Evolutionary conservation across 2,113 vertebrate species (phyloP).

Genomic region (Puma concolor): DNA sequence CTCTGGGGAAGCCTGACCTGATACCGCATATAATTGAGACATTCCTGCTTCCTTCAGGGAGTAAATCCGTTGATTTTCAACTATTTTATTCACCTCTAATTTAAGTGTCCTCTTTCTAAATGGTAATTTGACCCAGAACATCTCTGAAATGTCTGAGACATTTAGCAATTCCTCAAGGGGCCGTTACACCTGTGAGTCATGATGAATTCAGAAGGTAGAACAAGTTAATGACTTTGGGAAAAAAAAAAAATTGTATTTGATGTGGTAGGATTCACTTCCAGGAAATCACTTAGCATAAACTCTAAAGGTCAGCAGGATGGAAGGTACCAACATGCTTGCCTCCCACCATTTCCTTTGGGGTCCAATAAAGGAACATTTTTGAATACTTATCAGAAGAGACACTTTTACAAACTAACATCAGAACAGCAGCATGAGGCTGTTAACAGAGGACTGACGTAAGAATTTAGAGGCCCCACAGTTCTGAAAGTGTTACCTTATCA

Average conservation of each 20-base stretch:
- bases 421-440: neutral
- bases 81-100: slow-evolving; percentile 73
- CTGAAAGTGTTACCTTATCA: neutral
- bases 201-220: slow-evolving; percentile 72
- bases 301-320: slow-evolving; percentile 60
- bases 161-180: slow-evolving; percentile 67
- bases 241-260: slow-evolving; percentile 45
- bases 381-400: neutral
- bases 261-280: slow-evolving; percentile 62
- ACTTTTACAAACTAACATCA: neutral
- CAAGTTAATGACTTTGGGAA: slow-evolving; percentile 72
- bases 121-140: slow-evolving; percentile 79
- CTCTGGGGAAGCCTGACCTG: slow-evolving; percentile 75
- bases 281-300: slow-evolving; percentile 75
- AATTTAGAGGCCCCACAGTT: neutral
- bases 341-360: slow-evolving; percentile 43
- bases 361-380: slow-evolving; percentile 30
- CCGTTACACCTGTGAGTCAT: slow-evolving; percentile 56
- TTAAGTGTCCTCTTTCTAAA: slow-evolving; percentile 77
- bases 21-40: slow-evolving; percentile 73
- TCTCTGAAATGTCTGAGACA: slow-evolving; percentile 74
- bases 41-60: slow-evolving; percentile 66
- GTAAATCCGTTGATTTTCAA: slow-evolving; percentile 74
- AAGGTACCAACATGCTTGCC: neutral
- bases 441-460: neutral